Conservation (phyloP, 1,140 invertebrate species). For the Apis cerana region DNA sequence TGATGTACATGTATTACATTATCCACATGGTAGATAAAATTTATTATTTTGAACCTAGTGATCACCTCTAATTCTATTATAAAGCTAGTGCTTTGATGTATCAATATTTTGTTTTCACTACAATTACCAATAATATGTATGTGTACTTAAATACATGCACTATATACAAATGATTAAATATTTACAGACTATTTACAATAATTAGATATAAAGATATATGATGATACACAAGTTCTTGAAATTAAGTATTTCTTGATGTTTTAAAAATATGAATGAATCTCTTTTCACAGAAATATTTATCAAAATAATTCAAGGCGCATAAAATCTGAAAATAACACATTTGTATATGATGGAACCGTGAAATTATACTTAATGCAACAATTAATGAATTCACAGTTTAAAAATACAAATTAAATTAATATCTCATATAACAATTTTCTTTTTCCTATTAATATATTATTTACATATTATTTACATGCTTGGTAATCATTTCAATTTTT, state of each 20-base stretch:
- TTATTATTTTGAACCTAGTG: neutral
- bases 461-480: too few species aligned
- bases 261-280: neutral
- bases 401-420: neutral
- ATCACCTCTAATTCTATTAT: too few species aligned
- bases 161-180: too few species aligned
- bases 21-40: neutral
- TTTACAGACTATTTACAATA: too few species aligned
- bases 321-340: neutral
- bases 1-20: too few species aligned
- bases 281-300: neutral
- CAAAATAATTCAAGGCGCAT: neutral
- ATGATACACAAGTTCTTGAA: too few species aligned
- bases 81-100: too few species aligned
- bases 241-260: neutral
- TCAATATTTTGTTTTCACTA: too few species aligned
- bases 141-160: too few species aligned
- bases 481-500: neutral
- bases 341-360: slow-evolving; percentile 13
- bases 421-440: neutral
- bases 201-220: too few species aligned
- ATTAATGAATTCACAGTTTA: neutral
- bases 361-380: neutral
- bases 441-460: neutral
- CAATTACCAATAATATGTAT: too few species aligned